Percentiles rank a stretch among this genome's conserved stretches.
These are phyloP conservation scores for Melieria omissa DNA, from an alignment of 2,888 invertebrate genomes.

Conservation along the genomic window DNA sequence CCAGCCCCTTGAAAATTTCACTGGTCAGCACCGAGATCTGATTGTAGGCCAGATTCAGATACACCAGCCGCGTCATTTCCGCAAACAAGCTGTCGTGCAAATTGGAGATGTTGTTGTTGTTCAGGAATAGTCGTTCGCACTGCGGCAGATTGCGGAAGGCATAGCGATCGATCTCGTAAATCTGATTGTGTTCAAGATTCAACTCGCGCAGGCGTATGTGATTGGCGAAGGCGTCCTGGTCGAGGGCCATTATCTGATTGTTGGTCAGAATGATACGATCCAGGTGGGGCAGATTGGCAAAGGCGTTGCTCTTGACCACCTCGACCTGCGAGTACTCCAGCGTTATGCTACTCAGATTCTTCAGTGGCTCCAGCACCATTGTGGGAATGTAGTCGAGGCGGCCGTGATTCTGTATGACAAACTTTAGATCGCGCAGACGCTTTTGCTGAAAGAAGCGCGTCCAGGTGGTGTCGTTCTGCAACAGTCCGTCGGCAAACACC, in stretches of 20 bases:
- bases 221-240: slow-evolving; percentile 78
- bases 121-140: slow-evolving; percentile 80
- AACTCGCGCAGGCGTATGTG: slow-evolving; percentile 76
- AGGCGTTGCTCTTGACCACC: slow-evolving; percentile 77
- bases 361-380: slow-evolving; percentile 75
- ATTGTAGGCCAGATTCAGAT: slow-evolving; percentile 84
- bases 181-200: slow-evolving; percentile 80
- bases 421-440: slow-evolving; percentile 76
- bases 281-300: slow-evolving; percentile 78
- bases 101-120: slow-evolving; percentile 85
- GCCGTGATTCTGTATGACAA: slow-evolving; percentile 77
- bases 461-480: slow-evolving; percentile 79
- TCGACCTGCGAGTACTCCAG: slow-evolving; percentile 80
- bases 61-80: slow-evolving; percentile 78
- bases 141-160: slow-evolving; percentile 80
- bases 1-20: slow-evolving; percentile 82
- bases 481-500: slow-evolving; percentile 77
- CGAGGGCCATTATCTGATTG: slow-evolving; percentile 77
- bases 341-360: slow-evolving; percentile 74
- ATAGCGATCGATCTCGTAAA: slow-evolving; percentile 78
- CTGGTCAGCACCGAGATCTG: slow-evolving; percentile 79
- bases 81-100: slow-evolving; percentile 87
- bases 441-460: slow-evolving; percentile 79
- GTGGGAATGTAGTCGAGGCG: slow-evolving; percentile 79
- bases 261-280: slow-evolving; percentile 75